Percentiles rank a stretch among this genome's conserved stretches.
phyloP scores from a whole-genome alignment of 2,113 vertebrate genomes.

The Tricholaema leucomelas region DNA sequence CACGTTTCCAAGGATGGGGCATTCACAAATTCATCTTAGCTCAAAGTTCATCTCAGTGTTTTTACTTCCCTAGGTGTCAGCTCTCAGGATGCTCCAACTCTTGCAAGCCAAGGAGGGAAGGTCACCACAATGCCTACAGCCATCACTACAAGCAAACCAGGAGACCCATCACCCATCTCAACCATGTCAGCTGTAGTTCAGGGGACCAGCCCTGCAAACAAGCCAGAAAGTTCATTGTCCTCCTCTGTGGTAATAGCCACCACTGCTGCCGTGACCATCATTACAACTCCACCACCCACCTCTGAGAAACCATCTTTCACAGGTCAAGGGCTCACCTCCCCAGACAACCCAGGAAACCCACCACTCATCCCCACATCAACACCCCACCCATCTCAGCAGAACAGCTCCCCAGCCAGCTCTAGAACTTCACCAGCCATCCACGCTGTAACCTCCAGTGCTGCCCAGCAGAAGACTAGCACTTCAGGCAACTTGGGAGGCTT shows the following conservation, averaged over 20 bases:
- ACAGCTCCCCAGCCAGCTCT: rapidly evolving
- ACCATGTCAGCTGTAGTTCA: rapidly evolving
- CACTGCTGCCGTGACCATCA: rapidly evolving
- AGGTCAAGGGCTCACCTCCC: rapidly evolving
- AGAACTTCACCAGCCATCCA: rapidly evolving
- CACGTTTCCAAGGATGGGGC: too few species aligned
- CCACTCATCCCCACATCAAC: rapidly evolving
- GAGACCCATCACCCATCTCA: rapidly evolving
- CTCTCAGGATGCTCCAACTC: rapidly evolving
- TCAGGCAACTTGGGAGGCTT: rapidly evolving
- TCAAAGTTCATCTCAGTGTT: background rate
- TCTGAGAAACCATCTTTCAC: rapidly evolving
- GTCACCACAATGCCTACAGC: rapidly evolving
- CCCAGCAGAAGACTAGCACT: background rate
- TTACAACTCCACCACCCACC: rapidly evolving
- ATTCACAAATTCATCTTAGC: background rate
- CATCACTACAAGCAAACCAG: rapidly evolving
- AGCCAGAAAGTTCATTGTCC: rapidly evolving
- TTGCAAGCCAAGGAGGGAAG: rapidly evolving
- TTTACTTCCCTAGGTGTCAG: constrained; percentile 10
- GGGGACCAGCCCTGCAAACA: rapidly evolving
- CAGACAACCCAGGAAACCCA: rapidly evolving
- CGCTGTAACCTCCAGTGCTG: rapidly evolving
- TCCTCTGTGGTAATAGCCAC: rapidly evolving
- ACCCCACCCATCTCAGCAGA: rapidly evolving